Base-by-base conservation (phyloP, 2,113 vertebrate species). In the Pyxicephalus adspersus region DNA sequence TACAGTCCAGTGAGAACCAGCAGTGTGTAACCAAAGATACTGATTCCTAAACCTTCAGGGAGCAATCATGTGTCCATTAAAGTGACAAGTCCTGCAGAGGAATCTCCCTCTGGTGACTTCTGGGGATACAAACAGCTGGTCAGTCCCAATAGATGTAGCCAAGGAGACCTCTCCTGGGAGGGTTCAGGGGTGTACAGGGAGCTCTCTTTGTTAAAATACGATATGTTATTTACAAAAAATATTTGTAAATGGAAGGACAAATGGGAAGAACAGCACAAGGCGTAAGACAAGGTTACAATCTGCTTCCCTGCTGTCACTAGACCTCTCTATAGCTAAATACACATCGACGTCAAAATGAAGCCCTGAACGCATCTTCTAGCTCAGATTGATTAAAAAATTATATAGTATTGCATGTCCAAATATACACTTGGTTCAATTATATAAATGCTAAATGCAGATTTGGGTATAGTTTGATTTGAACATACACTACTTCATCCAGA, bases 191-290 rank as follows among this genome's bases (percentile, higher is more conserved):
- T 0, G 75, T 88, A 86, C 71, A 50, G 16, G 86, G 86, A 86
- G 89, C 51, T 75, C n/a, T 81, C 87, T 89, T 89, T 88, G 91
- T 92, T 93, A 92, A 92, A 93, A 94, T 88, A 86, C 85, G 89
- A 90, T 90, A 89, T 88, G 84, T 83, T 92, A 83, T 87, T 90
- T 91, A 92, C 86, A 89, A 91, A 90, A 93, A 91, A 94, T 92
- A 93, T 94, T 93, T 92, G 91, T 93, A 93, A 93, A 93, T 93
- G 90, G 91, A 90, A 86, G 58, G 45, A 15, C 65, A 25, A 54
- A 57, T 26, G 64, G 77, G 26, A 26, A 66, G 52, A 82, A 31
- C 51, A 75, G 23, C 71, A 75, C 63, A 23, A 50, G 80, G n/a
- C 80, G 45, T 57, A 19, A 19, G 70, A 34, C 60, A 75, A 75